These are phyloP conservation scores for Enteromius radiatus DNA, from an alignment of 2,797 vertebrate genomes.

Conservation along the genomic window DNA sequence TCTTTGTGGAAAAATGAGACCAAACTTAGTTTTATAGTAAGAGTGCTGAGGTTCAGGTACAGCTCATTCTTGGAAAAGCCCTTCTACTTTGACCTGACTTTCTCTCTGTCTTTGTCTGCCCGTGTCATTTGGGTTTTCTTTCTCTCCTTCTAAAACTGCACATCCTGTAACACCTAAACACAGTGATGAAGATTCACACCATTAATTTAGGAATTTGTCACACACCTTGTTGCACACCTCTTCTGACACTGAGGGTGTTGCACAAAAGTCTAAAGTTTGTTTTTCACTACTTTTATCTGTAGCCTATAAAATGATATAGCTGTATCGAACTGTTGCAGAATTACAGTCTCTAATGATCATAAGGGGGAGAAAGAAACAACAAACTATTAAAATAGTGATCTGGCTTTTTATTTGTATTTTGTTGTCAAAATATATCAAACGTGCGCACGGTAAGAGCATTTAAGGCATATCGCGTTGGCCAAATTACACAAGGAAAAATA, in stretches of 20 bases:
- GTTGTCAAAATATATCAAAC: too few species aligned
- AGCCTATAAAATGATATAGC: neutral
- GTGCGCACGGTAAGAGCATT: too few species aligned
- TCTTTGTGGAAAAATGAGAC: conserved; percentile 1
- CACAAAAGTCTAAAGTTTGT: neutral
- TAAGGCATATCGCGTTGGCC: too few species aligned
- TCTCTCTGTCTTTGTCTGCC: conserved; percentile 1
- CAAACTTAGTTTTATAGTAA: conserved; percentile 5
- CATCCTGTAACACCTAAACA: conserved; percentile 33
- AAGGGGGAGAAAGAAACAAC: neutral
- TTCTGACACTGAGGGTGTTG: neutral
- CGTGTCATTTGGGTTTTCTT: neutral
- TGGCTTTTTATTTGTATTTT: too few species aligned
- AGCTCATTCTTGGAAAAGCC: neutral
- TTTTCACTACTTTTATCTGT: neutral
- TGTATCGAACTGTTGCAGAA: neutral
- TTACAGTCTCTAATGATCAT: neutral
- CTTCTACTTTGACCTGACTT: conserved; percentile 18
- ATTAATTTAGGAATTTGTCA: conserved; percentile 21
- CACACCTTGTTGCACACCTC: conserved; percentile 4
- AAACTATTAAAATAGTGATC: neutral
- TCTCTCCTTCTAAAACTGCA: neutral
- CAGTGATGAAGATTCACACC: neutral
- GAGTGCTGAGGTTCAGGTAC: conserved; percentile 14
- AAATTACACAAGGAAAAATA: too few species aligned